Evolutionary conservation across 2,888 invertebrate species (phyloP), one percentile per base, ranked within the genome.

Genomic region (Cephus nigrinus): DNA sequence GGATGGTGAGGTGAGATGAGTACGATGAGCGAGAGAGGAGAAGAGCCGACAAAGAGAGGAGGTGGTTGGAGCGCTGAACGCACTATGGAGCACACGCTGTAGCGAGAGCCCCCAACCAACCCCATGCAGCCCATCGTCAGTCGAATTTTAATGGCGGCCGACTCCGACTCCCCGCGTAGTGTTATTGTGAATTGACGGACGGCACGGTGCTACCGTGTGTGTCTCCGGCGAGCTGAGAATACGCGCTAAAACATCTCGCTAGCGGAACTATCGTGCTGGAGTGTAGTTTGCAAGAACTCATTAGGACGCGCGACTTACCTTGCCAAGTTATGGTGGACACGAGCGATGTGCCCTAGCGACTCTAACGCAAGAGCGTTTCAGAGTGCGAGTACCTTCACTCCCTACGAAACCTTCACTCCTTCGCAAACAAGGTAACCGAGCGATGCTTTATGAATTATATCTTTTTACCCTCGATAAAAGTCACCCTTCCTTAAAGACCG

Each of bases 111-210:
- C 84, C 83, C 84, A 82, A 86, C 82, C 83, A 76, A 76, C 73
- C 74, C 79, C 78, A 76, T 74, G 77, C 79, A 75, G 73, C 76
- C 78, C 82, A 75, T 80, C 80, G 84, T 84, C 86, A 87, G 86
- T 87, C 89, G 89, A 87, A 90, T 88, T 88, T 90, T 89, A 90
- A 89, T 90, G 90, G 89, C 90, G 90, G 88, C 88, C 86, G 85
- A 84, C 84, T 84, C 83, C 80, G 85, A 86, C 83, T 88, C 83
- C 79, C 85, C 86, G 86, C 85, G 86, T 86, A 86, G 88, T 90
- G 88, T 89, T 89, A 86, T 88, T 84, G 86, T 87, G 84, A 88
- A 86, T 85, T 85, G 86, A 88, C 85, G 80, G 75, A 84, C 80
- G 69, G 79, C 75, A 75, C 77, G 77, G 73, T 72, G 73, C 77